A percentile compares a stretch with the other conserved stretches of the same genome.
Conservation (phyloP, 2,797 vertebrate genomes). For the Rhinogobio ventralis region DNA sequence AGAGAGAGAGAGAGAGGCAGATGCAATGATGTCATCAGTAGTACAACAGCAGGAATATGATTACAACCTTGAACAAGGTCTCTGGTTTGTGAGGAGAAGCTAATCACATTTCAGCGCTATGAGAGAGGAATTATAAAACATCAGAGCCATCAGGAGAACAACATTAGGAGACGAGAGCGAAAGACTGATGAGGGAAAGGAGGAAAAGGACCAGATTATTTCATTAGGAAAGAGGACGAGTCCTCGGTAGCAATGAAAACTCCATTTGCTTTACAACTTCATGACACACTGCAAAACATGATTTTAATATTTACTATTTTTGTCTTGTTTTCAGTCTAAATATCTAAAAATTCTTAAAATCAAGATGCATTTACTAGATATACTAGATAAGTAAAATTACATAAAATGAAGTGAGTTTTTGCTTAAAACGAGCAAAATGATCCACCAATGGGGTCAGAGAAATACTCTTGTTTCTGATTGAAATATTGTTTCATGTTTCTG, state of each 20-base stretch:
- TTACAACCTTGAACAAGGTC: conserved; percentile 49
- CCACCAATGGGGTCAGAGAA: no score
- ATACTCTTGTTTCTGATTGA: no score
- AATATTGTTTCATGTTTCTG: no score
- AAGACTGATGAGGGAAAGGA: not conserved
- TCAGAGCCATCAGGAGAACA: not conserved
- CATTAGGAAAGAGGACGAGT: not conserved
- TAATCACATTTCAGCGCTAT: conserved; percentile 47
- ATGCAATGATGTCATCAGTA: conserved; percentile 38
- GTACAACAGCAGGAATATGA: conserved; percentile 43
- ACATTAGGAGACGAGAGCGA: not conserved
- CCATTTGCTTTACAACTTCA: not conserved
- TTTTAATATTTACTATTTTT: no score
- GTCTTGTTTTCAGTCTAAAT: no score
- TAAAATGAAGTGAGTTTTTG: no score
- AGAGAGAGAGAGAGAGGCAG: not conserved
- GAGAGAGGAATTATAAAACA: conserved; percentile 36
- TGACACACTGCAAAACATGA: not conserved
- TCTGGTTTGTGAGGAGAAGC: conserved; percentile 18
- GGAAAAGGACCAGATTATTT: not conserved
- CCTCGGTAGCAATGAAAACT: not conserved
- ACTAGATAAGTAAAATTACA: no score
- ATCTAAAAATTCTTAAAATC: no score
- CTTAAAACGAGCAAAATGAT: no score
- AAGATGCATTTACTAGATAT: no score